These are phyloP conservation scores for Drosophila formosana DNA, from an alignment of 2,888 invertebrate species.

Conservation along the genomic window DNA sequence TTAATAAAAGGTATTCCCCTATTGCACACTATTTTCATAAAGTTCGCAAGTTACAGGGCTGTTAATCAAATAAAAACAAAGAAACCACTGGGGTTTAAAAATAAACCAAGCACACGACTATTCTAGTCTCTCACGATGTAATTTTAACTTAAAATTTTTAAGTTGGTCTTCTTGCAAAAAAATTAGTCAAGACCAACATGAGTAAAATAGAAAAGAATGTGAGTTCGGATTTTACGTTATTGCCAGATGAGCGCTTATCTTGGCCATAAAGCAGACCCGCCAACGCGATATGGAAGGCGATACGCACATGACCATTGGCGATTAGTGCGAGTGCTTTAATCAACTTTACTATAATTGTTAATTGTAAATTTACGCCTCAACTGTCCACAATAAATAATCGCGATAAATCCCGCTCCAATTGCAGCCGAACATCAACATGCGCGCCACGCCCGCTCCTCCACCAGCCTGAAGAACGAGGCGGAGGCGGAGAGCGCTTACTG, in stretches of 20 bases:
- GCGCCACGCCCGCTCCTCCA: slow-evolving; percentile 20
- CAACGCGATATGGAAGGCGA: slow-evolving; percentile 14
- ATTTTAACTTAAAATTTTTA: too few species aligned
- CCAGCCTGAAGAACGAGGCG: slow-evolving; percentile 59
- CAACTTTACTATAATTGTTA: slow-evolving; percentile 1
- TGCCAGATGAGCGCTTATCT: slow-evolving; percentile 33
- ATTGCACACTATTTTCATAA: neutral
- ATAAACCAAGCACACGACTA: too few species aligned
- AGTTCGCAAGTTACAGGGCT: too few species aligned
- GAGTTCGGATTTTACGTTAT: neutral
- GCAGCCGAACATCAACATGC: slow-evolving; percentile 71
- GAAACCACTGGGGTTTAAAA: too few species aligned
- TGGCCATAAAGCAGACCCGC: slow-evolving; percentile 13
- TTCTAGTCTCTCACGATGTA: too few species aligned
- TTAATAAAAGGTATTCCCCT: neutral
- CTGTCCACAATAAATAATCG: slow-evolving; percentile 2
- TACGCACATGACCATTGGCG: slow-evolving; percentile 42
- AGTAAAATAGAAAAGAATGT: neutral
- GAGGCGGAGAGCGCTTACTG: slow-evolving; percentile 80
- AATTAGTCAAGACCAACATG: neutral
- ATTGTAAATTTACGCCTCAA: slow-evolving; percentile 4
- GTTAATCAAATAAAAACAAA: too few species aligned
- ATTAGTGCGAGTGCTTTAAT: slow-evolving; percentile 22
- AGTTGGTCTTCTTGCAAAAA: too few species aligned
- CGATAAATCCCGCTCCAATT: slow-evolving; percentile 13